Conservation (phyloP, 1,140 invertebrate genomes). For the Panagrolaimus sp. region DNA sequence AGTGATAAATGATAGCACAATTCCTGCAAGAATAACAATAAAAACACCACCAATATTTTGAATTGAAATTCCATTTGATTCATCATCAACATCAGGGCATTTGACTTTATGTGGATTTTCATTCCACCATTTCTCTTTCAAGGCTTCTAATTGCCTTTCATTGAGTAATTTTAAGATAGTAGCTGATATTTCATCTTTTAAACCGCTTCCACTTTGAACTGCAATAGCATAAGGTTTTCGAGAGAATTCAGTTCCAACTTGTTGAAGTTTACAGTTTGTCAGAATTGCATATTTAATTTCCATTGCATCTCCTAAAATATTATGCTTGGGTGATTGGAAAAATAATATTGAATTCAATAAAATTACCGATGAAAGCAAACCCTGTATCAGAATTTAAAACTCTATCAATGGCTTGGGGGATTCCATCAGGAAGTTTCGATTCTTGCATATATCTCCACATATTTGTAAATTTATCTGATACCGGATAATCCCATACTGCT, state of each 20-base stretch:
- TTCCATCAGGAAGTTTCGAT: slow-evolving; percentile 71
- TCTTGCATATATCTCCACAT: slow-evolving; percentile 96
- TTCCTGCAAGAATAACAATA: slow-evolving; percentile 88
- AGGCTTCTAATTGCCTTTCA: slow-evolving; percentile 78
- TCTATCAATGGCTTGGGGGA: slow-evolving; percentile 73
- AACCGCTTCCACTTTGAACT: slow-evolving; percentile 85
- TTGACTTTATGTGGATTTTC: slow-evolving; percentile 71
- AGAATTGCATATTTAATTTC: slow-evolving; percentile 78
- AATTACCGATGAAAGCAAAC: slow-evolving; percentile 79
- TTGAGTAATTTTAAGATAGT: slow-evolving; percentile 81
- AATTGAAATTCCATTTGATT: slow-evolving; percentile 91
- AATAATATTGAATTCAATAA: slow-evolving; percentile 7
- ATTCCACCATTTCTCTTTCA: slow-evolving; percentile 94
- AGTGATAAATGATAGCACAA: slow-evolving; percentile 80
- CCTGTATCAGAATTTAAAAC: slow-evolving; percentile 75
- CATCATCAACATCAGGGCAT: slow-evolving; percentile 81
- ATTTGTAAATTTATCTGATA: slow-evolving; percentile 91
- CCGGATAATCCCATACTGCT: slow-evolving; percentile 97
- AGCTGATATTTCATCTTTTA: slow-evolving; percentile 65
- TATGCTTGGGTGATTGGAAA: background rate
- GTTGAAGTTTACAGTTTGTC: slow-evolving; percentile 82
- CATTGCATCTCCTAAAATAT: slow-evolving; percentile 74
- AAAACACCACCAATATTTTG: slow-evolving; percentile 95
- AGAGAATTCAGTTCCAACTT: slow-evolving; percentile 88
- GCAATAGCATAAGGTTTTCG: slow-evolving; percentile 91